Conservation (phyloP, 2,888 invertebrate species). For the Cryptocephalus moraei region DNA sequence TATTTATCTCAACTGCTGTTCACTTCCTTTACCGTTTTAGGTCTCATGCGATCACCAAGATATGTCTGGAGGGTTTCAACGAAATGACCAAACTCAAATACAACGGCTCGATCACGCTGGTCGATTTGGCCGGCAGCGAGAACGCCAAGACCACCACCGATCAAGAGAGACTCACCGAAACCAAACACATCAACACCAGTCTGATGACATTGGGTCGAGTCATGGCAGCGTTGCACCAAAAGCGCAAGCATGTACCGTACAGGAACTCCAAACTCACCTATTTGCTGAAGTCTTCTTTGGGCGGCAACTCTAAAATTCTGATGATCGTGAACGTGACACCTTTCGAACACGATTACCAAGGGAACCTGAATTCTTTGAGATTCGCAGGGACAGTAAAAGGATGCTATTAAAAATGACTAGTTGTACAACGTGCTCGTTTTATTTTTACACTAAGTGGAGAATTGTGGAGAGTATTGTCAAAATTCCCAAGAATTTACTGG, state of each 20-base stretch:
- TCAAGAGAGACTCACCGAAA: slow-evolving; percentile 58
- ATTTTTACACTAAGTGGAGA: too few species aligned
- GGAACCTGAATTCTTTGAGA: slow-evolving; percentile 79
- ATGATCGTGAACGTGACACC: slow-evolving; percentile 91
- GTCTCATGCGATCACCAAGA: slow-evolving; percentile 45
- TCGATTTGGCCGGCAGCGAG: slow-evolving; percentile 84
- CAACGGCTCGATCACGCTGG: slow-evolving; percentile 64
- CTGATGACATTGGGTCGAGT: slow-evolving; percentile 72
- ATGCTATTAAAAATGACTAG: slow-evolving; percentile 55
- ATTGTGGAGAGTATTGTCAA: too few species aligned
- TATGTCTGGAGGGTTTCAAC: slow-evolving; percentile 57
- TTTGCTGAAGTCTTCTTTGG: slow-evolving; percentile 76
- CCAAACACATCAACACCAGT: slow-evolving; percentile 77
- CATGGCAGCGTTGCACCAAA: slow-evolving; percentile 71
- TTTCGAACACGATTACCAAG: slow-evolving; percentile 69
- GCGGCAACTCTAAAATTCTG: slow-evolving; percentile 85
- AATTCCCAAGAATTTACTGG: too few species aligned
- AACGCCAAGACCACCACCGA: slow-evolving; percentile 46
- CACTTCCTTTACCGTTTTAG: neutral
- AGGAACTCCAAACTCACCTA: slow-evolving; percentile 84
- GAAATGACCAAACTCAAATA: slow-evolving; percentile 50
- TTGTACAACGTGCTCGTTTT: neutral
- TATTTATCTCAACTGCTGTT: too few species aligned
- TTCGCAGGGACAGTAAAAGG: slow-evolving; percentile 83
- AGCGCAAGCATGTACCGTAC: slow-evolving; percentile 78